Evolutionary conservation across 2,797 vertebrate species (phyloP).

Genomic region (Parambassis ranga): DNA sequence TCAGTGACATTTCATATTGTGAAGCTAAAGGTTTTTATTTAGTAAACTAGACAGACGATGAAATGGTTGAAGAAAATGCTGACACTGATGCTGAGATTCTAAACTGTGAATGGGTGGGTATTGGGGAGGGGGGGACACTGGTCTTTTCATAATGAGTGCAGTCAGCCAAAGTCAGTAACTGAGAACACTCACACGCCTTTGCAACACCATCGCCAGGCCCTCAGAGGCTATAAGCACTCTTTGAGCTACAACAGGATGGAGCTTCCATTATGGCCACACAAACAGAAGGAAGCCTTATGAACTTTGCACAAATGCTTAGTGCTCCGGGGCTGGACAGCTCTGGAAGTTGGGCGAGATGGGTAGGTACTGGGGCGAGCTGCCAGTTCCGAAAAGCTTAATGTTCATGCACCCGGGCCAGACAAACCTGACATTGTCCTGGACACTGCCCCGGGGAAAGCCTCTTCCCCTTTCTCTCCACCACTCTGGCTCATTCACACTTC

Average conservation of each 20-base stretch:
- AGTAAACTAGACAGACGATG: conserved; percentile 12
- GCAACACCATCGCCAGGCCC: conserved; percentile 54
- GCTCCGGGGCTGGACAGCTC: conserved; percentile 69
- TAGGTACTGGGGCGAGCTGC: conserved; percentile 73
- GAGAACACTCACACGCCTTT: conserved; percentile 75
- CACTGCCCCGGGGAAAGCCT: conserved; percentile 67
- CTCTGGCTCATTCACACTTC: conserved; percentile 57
- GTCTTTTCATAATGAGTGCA: conserved; percentile 65
- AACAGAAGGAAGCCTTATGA: conserved; percentile 85
- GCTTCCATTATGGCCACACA: conserved; percentile 74
- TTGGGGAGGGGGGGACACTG: conserved; percentile 7
- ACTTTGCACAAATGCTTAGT: conserved; percentile 83
- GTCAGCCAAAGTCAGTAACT: conserved; percentile 75
- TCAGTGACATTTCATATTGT: not conserved
- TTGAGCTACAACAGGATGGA: conserved; percentile 80
- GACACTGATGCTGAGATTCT: conserved; percentile 23
- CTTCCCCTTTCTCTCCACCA: conserved; percentile 59
- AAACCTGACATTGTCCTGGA: conserved; percentile 81
- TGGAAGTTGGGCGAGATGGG: conserved; percentile 68
- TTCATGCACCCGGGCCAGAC: conserved; percentile 72
- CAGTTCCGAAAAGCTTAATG: conserved; percentile 80
- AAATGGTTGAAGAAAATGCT: conserved; percentile 13
- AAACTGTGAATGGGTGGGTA: conserved; percentile 10
- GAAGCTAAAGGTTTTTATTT: conserved; percentile 9
- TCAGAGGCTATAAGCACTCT: conserved; percentile 66